Evolutionary conservation across 2,113 vertebrate genomes (phyloP).

Genomic region (Albula goreensis): DNA sequence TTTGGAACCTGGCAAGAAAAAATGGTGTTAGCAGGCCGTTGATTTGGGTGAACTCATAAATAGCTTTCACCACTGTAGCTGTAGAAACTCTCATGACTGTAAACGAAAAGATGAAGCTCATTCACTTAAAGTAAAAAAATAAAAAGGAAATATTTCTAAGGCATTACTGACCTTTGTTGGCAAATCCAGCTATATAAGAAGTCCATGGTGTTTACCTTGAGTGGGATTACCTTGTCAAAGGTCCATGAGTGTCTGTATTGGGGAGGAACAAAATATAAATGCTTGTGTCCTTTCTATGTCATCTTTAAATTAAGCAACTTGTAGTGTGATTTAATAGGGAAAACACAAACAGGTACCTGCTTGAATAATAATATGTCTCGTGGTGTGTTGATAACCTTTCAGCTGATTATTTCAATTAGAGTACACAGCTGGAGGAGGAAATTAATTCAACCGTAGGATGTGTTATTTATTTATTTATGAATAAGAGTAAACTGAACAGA

Average conservation of each 20-base stretch:
- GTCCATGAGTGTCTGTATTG: slow-evolving; percentile 5
- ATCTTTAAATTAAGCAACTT: slow-evolving; percentile 3
- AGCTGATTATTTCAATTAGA: slow-evolving; percentile 72
- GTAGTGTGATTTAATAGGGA: slow-evolving; percentile 12
- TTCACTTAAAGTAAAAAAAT: too few relatives aligned
- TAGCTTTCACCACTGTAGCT: too few relatives aligned
- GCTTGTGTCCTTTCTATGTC: slow-evolving; percentile 13
- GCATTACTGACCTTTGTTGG: too few relatives aligned
- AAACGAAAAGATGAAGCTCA: too few relatives aligned
- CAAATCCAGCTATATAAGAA: too few relatives aligned
- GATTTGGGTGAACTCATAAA: too few relatives aligned
- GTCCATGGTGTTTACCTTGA: too few relatives aligned
- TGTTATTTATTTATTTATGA: slow-evolving; percentile 68
- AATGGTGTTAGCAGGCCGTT: too few relatives aligned
- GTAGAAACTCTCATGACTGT: too few relatives aligned
- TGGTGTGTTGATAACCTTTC: slow-evolving; percentile 69
- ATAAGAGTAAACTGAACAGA: slow-evolving; percentile 46
- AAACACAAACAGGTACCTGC: slow-evolving; percentile 45
- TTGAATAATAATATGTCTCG: slow-evolving; percentile 56
- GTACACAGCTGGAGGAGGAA: slow-evolving; percentile 69
- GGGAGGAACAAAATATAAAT: slow-evolving; percentile 14
- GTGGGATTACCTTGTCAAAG: not conserved
- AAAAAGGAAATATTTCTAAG: too few relatives aligned
- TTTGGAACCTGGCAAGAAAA: too few relatives aligned
- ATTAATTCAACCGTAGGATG: slow-evolving; percentile 61